Evolutionary conservation across 2,888 invertebrate genomes (phyloP), one percentile per base, ranked within the genome.

Genomic region (Steinernema hermaphroditum): DNA sequence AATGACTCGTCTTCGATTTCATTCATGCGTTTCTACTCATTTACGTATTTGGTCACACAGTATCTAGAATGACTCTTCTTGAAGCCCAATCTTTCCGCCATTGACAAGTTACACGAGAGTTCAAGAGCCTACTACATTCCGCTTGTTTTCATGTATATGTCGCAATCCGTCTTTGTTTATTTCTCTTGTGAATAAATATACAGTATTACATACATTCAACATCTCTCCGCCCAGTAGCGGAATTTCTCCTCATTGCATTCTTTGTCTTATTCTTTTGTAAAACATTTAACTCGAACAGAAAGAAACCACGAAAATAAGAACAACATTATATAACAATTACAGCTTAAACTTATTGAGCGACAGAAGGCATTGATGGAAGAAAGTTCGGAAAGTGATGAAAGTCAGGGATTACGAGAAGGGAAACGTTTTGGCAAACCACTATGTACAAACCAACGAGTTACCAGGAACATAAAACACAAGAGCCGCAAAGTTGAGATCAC

Each of bases 331-430:
- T 46, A 37, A 12, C 12, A 46, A 46, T 32, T 32, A 62, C 32
- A 62, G 62, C 62, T 62, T 62, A 62, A 24, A 62, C 22, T 46
- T 46, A 62, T 62, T 62, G 62, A 62, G 62, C 62, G 62, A 62
- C 62, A 62, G 62, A 62, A 62, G 62, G 62, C 62, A 62, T 27
- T 62, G 14, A 32, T 62, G 62, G 62, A 29, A 62, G 62, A 62
- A 62, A 16, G 54, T 19, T 27, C 16, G 16, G 27, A 62, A 32
- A 62, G 62, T 62, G 29, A 62, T 12, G 54, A 54, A 12, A 32
- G 32, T 16, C 32, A 29, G 62, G 16, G 62, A 4, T 8, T 32
- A 32, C 29, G 32, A 27, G 62, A 29, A 32, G 32, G 27, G 62
- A 27, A 29, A 29, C 62, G 12, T 62, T 62, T 32, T 29, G 16